Evolutionary conservation across 2,113 vertebrate genomes (phyloP).

Genomic region (Perca flavescens): DNA sequence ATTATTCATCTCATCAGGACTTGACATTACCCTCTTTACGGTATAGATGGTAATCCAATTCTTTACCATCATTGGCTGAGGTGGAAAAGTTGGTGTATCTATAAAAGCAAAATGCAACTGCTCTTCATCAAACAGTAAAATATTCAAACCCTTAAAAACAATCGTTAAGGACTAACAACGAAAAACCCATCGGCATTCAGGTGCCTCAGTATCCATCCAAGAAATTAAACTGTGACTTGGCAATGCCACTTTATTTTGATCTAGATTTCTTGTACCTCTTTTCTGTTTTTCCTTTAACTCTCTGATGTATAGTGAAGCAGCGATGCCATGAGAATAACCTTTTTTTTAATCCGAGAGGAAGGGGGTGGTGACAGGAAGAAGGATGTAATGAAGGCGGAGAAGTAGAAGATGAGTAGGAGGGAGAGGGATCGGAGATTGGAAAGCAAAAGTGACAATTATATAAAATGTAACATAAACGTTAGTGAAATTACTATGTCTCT

Average conservation of each 20-base stretch:
- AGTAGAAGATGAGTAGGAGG: neutral
- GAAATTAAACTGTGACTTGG: neutral
- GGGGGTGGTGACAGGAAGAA: neutral
- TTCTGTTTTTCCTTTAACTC: slow-evolving; percentile 24
- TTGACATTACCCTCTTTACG: neutral
- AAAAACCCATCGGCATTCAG: neutral
- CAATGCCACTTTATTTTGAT: neutral
- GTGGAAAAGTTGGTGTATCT: neutral
- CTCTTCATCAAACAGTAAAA: neutral
- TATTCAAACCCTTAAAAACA: neutral
- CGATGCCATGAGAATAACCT: slow-evolving; percentile 21
- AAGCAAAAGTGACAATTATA: neutral
- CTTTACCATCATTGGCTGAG: neutral
- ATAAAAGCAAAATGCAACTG: neutral
- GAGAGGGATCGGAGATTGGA: neutral
- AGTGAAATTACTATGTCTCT: neutral
- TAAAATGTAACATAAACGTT: neutral
- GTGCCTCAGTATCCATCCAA: neutral
- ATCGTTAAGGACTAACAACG: neutral
- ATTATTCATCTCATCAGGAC: neutral
- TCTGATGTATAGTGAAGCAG: neutral
- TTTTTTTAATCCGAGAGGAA: slow-evolving; percentile 21
- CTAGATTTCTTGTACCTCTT: neutral
- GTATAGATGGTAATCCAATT: neutral
- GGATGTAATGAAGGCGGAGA: neutral